Evolutionary conservation across 2,888 invertebrate genomes (phyloP), one percentile per base, ranked within the genome.

Genomic region (Eupithecia subumbrata): DNA sequence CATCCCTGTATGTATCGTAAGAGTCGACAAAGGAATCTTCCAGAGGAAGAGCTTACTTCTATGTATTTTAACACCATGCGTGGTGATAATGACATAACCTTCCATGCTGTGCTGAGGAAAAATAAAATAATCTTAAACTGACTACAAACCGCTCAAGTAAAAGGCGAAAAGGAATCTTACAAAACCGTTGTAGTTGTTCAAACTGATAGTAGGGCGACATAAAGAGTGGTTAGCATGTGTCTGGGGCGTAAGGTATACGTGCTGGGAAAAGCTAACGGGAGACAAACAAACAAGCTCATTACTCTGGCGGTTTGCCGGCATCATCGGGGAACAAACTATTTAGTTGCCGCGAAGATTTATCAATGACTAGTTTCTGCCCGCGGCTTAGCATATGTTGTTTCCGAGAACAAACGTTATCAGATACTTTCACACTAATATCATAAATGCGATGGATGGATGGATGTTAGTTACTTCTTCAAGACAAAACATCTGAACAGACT

Each of bases 211-310:
- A 71, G 60, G 43, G 67, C 34, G 60, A 45, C 68, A 75, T 71
- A 75, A 68, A 75, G 45, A 60, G 56, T 43, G 68, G 75, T 71
- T 71, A 75, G 71, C 71, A 56, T 75, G 22, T 56, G 56, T 71
- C 67, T 71, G 60, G 71, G 40, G n/a, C n/a, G 52, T 52, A 52
- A 48, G 48, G 67, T 68, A 34, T 68, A 75, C 75, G 75, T 75
- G 75, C 68, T 63, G 52, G 72, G 75, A 75, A 75, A 63, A 63
- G 71, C 68, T 71, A 71, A 71, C 71, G 60, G 60, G 66, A 74
- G 71, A 74, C 74, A 74, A 74, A 71, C 74, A 74, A 74, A 71
- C 74, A 71, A 74, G 68, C 74, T 71, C 71, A 74, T 74, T 74
- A 74, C 71, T 68, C 71, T 34, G 37, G 52, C 60, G 71, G 74